Conservation (phyloP, 2,797 vertebrate species). For the Hippopotamyrus pictus region DNA sequence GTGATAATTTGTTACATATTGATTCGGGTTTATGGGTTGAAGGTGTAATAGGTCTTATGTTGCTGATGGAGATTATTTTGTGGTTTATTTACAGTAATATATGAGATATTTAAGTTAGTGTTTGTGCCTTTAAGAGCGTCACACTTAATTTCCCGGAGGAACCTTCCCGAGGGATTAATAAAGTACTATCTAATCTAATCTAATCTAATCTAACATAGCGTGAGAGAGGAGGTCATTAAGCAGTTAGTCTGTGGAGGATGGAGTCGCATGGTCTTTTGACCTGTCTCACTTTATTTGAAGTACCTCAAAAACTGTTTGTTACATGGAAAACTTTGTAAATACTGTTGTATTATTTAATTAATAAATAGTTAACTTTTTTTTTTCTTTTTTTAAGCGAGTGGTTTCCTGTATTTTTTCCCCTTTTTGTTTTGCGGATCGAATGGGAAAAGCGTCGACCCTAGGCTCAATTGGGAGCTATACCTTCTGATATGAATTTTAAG, state of each 20-base stretch:
- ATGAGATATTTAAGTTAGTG: neutral
- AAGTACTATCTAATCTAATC: too few relatives aligned
- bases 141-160: too few relatives aligned
- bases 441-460: neutral
- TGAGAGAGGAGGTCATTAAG: neutral
- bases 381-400: neutral
- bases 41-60: neutral
- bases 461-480: neutral
- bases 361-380: neutral
- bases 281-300: neutral
- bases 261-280: neutral
- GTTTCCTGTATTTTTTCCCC: neutral
- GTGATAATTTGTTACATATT: neutral
- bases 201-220: too few relatives aligned
- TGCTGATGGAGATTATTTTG: neutral
- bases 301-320: neutral
- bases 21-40: neutral
- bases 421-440: neutral
- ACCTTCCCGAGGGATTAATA: too few relatives aligned
- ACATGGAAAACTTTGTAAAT: neutral
- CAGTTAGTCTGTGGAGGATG: neutral
- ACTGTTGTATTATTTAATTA: neutral
- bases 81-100: neutral
- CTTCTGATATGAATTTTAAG: neutral
- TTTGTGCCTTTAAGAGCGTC: neutral